phyloP scores from a whole-genome alignment of 2,113 vertebrate genomes.

The Syrrhaptes paradoxus region DNA sequence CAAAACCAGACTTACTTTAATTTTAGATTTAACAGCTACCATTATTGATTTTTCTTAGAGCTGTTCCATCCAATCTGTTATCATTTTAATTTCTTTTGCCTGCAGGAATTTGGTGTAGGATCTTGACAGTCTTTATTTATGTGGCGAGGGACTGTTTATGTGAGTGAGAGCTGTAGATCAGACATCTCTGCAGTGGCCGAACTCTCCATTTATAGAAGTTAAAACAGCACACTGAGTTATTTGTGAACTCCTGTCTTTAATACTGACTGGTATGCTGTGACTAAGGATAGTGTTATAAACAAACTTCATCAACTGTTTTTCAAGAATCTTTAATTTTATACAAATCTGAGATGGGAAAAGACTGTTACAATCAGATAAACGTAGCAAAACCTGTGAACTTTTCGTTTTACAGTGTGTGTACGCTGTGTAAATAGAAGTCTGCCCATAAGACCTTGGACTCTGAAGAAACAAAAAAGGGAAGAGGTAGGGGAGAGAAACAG shows the following conservation, averaged over 20 bases:
- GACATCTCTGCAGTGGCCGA: not conserved
- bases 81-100: constrained; percentile 32
- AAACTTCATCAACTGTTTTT: not conserved
- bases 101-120: not conserved
- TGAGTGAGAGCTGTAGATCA: not conserved
- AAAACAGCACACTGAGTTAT: not conserved
- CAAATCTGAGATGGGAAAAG: not conserved
- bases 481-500: not conserved
- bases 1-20: constrained; percentile 62
- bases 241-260: not conserved
- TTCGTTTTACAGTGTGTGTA: not conserved
- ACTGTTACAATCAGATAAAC: not conserved
- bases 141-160: not conserved
- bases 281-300: not conserved
- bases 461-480: not conserved
- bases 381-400: not conserved
- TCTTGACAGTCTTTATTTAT: not conserved
- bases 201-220: constrained; percentile 4
- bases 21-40: constrained; percentile 64
- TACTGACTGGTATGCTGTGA: not conserved
- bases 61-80: constrained; percentile 29
- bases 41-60: constrained; percentile 62
- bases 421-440: not conserved
- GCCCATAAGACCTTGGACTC: not conserved
- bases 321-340: not conserved